A percentile compares a stretch with the other conserved stretches of the same genome.
Conservation (phyloP, 2,888 invertebrate species). For the Campopleginae sp. region DNA sequence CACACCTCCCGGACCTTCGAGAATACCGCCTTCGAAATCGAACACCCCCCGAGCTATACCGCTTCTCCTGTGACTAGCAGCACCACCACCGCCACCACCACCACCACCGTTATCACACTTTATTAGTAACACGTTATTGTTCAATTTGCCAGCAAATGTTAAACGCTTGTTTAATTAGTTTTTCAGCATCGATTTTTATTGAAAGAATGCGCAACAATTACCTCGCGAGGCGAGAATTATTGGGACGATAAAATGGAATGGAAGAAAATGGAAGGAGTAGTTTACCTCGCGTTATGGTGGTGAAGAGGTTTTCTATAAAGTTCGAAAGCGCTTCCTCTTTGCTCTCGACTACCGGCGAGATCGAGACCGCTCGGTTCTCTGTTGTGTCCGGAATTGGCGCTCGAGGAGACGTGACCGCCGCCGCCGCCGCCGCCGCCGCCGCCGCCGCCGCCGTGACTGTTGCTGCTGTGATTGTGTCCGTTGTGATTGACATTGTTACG, state of each 20-base stretch:
- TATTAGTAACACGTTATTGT: constrained; percentile 69
- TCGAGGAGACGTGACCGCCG: constrained; percentile 72
- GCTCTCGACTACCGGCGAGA: constrained; percentile 94
- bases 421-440: constrained; percentile 75
- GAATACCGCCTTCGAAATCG: constrained; percentile 91
- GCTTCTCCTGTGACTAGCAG: constrained; percentile 77
- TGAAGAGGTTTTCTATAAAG: constrained; percentile 95
- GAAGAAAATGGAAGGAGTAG: not conserved
- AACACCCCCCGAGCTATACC: constrained; percentile 86
- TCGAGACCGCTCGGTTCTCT: constrained; percentile 86
- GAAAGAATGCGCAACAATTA: no score
- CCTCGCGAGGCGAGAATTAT: no score
- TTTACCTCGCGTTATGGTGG: constrained; percentile 92
- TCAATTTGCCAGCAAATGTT: not conserved
- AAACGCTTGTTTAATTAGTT: no score
- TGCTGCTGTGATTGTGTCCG: constrained; percentile 76
- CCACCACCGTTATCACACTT: constrained; percentile 67
- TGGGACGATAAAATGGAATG: no score
- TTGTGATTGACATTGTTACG: constrained; percentile 79
- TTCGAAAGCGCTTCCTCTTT: constrained; percentile 97
- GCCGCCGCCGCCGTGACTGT: constrained; percentile 75
- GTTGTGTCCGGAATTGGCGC: constrained; percentile 78
- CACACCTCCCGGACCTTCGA: constrained; percentile 95
- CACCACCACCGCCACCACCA: constrained; percentile 73
- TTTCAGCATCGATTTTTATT: no score